phyloP scores from a whole-genome alignment of 2,113 vertebrate species.

The Sclerurus mexicanus region DNA sequence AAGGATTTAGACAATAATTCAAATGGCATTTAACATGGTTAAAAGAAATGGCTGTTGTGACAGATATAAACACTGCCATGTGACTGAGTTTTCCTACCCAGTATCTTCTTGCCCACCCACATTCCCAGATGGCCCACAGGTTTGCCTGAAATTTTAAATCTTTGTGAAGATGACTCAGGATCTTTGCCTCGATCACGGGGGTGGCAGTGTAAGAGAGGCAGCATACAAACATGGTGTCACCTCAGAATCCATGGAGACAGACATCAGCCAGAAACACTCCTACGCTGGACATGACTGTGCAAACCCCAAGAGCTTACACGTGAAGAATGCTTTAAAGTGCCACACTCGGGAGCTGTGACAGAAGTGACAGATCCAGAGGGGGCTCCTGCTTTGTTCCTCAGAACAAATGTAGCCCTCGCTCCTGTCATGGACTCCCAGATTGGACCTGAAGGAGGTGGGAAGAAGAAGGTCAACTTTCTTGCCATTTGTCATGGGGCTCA shows the following conservation, averaged over 20 bases:
- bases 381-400: not conserved
- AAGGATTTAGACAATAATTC: not conserved
- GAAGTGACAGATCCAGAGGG: not conserved
- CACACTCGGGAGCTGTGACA: not conserved
- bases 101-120: not conserved
- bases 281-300: not conserved
- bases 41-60: not conserved
- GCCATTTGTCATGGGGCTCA: not conserved
- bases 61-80: not conserved
- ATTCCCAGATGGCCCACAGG: not conserved
- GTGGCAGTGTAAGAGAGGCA: not conserved
- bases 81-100: not conserved
- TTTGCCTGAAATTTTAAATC: not conserved
- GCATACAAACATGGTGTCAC: not conserved
- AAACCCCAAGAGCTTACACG: not conserved
- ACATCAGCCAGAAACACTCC: not conserved
- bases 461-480: not conserved
- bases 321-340: not conserved
- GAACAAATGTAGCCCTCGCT: not conserved
- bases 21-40: not conserved
- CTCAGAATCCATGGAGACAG: not conserved
- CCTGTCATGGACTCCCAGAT: not conserved
- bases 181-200: not conserved
- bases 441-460: not conserved
- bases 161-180: not conserved